phyloP scores from a whole-genome alignment of 2,113 vertebrate genomes.

The Alosa alosa region DNA sequence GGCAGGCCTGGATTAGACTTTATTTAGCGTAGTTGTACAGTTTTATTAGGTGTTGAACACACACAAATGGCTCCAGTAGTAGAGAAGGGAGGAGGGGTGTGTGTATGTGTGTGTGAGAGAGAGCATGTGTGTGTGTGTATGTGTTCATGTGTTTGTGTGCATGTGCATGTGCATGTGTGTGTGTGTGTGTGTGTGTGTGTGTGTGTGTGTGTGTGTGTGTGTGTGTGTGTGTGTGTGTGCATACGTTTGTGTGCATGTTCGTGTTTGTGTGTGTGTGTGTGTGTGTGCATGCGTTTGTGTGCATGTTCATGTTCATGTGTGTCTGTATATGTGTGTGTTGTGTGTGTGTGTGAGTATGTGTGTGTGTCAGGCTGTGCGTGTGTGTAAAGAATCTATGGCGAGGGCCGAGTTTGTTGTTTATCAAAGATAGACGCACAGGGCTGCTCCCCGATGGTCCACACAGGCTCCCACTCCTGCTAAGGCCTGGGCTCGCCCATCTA shows the following conservation, averaged over 20 bases:
- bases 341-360: background rate
- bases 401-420: background rate
- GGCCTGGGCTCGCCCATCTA: background rate
- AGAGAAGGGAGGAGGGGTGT: background rate
- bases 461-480: background rate
- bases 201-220: background rate
- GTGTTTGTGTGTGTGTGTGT: background rate
- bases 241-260: background rate
- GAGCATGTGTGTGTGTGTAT: background rate
- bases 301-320: background rate
- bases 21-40: background rate
- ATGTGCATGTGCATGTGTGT: background rate
- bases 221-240: background rate
- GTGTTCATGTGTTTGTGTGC: background rate
- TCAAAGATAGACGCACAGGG: background rate
- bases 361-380: background rate
- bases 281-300: background rate
- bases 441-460: background rate
- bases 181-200: background rate
- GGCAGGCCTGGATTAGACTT: background rate
- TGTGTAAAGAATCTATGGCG: background rate
- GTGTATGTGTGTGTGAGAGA: background rate
- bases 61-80: background rate
- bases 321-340: background rate
- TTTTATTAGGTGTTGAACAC: slow-evolving; percentile 7